Evolutionary conservation across 2,797 vertebrate genomes (phyloP).

Genomic region (Cynopterus sphinx): DNA sequence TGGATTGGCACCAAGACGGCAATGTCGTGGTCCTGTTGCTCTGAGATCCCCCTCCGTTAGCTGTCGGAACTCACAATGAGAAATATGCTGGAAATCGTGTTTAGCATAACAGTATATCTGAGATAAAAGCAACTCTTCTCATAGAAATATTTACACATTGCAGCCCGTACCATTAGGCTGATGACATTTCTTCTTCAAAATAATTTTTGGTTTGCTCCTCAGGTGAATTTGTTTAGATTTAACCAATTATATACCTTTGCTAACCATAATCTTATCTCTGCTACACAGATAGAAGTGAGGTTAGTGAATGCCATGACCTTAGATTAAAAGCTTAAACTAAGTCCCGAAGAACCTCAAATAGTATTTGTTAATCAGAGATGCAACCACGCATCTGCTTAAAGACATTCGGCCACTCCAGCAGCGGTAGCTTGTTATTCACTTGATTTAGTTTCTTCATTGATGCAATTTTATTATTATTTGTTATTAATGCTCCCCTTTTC

Average conservation of each 20-base stretch:
- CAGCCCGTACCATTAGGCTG: not conserved
- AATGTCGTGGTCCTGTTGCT: not conserved
- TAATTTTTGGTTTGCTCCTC: not conserved
- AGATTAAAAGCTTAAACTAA: not conserved
- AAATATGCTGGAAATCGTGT: not conserved
- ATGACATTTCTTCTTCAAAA: not conserved
- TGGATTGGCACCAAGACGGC: not conserved
- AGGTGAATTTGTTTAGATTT: not conserved
- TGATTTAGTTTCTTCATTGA: not conserved
- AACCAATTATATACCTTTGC: not conserved
- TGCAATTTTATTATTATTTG: not conserved
- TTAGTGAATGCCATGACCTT: not conserved
- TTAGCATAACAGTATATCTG: not conserved
- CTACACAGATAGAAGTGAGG: not conserved
- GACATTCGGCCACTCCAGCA: not conserved
- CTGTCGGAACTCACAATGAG: not conserved
- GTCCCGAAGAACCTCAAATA: not conserved
- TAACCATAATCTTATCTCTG: not conserved
- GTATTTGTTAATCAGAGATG: not conserved
- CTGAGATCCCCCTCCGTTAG: not conserved
- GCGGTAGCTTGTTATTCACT: not conserved
- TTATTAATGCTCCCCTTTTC: not conserved
- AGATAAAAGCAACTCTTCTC: not conserved
- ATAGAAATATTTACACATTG: not conserved
- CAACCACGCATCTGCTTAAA: not conserved